Evolutionary conservation across 2,113 vertebrate genomes (phyloP), one percentile per base, ranked within the genome.

Genomic region (Sinocyclocheilus rhinocerous): DNA sequence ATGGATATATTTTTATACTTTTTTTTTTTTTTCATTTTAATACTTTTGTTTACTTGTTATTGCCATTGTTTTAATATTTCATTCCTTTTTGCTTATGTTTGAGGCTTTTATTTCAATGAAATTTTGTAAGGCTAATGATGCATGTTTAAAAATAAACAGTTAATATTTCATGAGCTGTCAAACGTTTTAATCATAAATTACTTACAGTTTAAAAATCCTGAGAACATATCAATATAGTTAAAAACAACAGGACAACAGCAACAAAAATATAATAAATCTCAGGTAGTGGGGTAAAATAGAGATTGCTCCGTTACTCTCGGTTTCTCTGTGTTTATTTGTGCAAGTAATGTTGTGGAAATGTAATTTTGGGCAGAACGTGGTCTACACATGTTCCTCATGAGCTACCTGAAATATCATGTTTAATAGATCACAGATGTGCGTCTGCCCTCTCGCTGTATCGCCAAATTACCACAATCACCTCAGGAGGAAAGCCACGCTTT

Each of bases 251-350:
- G 33, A 75, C 75, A 52, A 18, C 45, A 77, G 45, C 22, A 76
- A 13, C 73, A 26, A 0, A n/a, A 18, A 11, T 33, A 77, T 57
- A 12, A 55, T 57, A 33, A 20, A 77, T 12, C 50, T 77, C 1
- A 6, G 65, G 26, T 22, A 20, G 50, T 2, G 6, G 26, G 63
- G 26, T 57, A 22, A 10, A 78, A 6, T 0, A 76, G 75, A 52
- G 29, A 36, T 5, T 22, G 50, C 29, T 57, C 50, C 5, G 20
- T n/a, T 39, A n/a, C 36, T 39, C 33, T 79, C 11, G 6, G 29
- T 57, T 9, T 22, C 52, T 22, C 16, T 4, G 76, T 95, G 94
- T 96, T 45, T 45, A 45, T 45, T 45, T 45, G 42, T 45, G 42
- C 42, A 45, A 9, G 42, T 45, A 45, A 45, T 45, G 42, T 45